Base-by-base conservation (phyloP, 2,888 invertebrate species). In the Oscheius sp. region DNA sequence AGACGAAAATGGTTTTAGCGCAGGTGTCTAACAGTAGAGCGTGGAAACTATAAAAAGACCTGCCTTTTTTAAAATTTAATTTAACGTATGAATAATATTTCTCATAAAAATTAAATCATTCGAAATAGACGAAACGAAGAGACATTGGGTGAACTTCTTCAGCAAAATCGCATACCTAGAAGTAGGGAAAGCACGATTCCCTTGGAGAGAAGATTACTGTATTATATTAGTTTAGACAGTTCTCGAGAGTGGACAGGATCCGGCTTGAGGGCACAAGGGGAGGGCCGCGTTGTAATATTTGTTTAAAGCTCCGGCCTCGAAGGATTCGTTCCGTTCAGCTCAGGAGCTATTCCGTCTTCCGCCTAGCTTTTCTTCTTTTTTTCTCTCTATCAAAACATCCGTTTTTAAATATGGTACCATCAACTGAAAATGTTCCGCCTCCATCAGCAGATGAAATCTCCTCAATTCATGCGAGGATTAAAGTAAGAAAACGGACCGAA, bases 391-490 rank as follows among this genome's bases (percentile, higher is more conserved):
- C 42, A 20, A 39, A 8, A 34, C 31, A 29, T 20, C 58, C 34
- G 25, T 1, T 61, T 39, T 12, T n/a, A 6, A 2, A 20, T 8
- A 67, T 53, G 34, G 6, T 23, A 5, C 23, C 46, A n/a, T 8
- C 46, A 34, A 45, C 57, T 5, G 67, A 57, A 46, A 46, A 67
- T 20, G 39, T 48, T 27, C 25, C 15, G 12, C n/a, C 31, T 31
- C 12, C 31, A 20, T n/a, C 55, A 3, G 31, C 46, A 20, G 39
- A 48, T 10, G 75, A 73, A 20, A 78, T 78, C 42, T 71, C 78
- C 5, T 73, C 75, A 25, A 76, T 78, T 57, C 78, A 78, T 61
- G 65, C 78, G 3, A 70, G 76, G 46, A 76, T 78, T 17, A 78
- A 78, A 70, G 77, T 63, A 25, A n/a, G 25, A 5, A 27, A 48